These are phyloP conservation scores for Musca vetustissima DNA, from an alignment of 1,140 invertebrate species.

Conservation along the genomic window DNA sequence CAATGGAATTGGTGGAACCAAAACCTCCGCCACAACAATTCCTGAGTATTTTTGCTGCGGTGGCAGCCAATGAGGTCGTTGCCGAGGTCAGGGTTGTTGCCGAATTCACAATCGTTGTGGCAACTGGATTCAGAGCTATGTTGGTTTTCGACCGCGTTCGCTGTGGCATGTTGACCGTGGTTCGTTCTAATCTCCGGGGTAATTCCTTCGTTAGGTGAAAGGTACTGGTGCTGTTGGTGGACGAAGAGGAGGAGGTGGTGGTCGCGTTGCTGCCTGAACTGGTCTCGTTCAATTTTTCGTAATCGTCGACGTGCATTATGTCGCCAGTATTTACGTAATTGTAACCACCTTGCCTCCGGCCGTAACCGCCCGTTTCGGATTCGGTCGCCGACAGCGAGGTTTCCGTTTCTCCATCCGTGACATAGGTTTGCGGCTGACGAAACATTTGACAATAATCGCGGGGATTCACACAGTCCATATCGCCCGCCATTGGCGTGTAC, in stretches of 20 bases:
- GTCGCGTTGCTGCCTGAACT: slow-evolving; percentile 12
- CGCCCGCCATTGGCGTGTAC: slow-evolving; percentile 36
- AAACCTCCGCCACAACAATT: slow-evolving; percentile 45
- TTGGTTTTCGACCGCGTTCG: neutral
- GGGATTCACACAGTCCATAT: slow-evolving; percentile 32
- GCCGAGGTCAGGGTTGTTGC: slow-evolving; percentile 25
- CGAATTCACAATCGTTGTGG: slow-evolving; percentile 20
- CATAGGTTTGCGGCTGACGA: slow-evolving; percentile 27
- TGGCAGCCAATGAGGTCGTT: slow-evolving; percentile 35
- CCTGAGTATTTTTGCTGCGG: slow-evolving; percentile 42
- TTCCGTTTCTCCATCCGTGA: slow-evolving; percentile 29
- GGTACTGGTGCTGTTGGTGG: neutral
- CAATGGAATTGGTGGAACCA: slow-evolving; percentile 6
- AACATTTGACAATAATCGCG: slow-evolving; percentile 2
- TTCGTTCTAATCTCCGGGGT: slow-evolving; percentile 3
- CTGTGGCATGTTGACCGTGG: neutral
- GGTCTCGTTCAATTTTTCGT: slow-evolving; percentile 20
- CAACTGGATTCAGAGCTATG: neutral
- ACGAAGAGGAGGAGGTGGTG: neutral
- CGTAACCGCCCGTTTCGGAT: slow-evolving; percentile 33
- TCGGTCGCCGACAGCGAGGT: slow-evolving; percentile 30
- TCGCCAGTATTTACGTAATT: slow-evolving; percentile 46
- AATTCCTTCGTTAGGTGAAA: slow-evolving; percentile 14
- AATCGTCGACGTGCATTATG: slow-evolving; percentile 39
- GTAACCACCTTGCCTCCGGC: slow-evolving; percentile 34